A percentile compares a stretch with the other conserved stretches of the same genome.
Evolutionary conservation across 2,888 invertebrate genomes (phyloP).

Genomic region (Heliconius ethilla): DNA sequence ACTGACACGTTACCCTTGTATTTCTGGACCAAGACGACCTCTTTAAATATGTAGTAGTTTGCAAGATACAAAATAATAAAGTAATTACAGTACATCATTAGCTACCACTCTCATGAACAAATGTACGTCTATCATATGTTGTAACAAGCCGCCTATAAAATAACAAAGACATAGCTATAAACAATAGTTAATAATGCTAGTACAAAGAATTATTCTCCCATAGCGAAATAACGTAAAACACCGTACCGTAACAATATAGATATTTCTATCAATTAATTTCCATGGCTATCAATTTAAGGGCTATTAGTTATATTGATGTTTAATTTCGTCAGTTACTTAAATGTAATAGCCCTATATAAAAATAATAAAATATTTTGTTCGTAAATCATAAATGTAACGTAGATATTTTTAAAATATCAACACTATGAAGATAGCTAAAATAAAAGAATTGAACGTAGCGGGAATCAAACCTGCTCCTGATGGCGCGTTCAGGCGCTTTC

Average conservation of each 20-base stretch:
- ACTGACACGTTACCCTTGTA: too few species aligned
- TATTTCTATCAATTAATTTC: constrained; percentile 33
- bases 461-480: too few species aligned
- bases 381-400: too few species aligned
- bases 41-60: neutral
- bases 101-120: constrained; percentile 11
- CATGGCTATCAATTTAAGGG: constrained; percentile 44
- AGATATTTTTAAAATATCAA: too few species aligned
- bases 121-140: constrained; percentile 46
- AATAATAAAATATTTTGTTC: neutral
- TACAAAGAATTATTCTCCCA: constrained; percentile 65
- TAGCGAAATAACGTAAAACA: constrained; percentile 48
- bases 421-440: too few species aligned
- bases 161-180: constrained; percentile 55
- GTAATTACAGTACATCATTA: constrained; percentile 9
- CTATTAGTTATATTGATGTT: constrained; percentile 9
- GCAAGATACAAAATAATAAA: neutral
- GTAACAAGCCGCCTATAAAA: constrained; percentile 58
- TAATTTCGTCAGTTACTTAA: neutral
- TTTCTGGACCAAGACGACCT: too few species aligned
- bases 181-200: constrained; percentile 56
- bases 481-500: too few species aligned
- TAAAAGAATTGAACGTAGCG: too few species aligned
- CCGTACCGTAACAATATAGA: constrained; percentile 44
- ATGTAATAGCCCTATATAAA: neutral